Conservation (phyloP, 2,888 invertebrate species). For the Taphrorychus bicolor region DNA sequence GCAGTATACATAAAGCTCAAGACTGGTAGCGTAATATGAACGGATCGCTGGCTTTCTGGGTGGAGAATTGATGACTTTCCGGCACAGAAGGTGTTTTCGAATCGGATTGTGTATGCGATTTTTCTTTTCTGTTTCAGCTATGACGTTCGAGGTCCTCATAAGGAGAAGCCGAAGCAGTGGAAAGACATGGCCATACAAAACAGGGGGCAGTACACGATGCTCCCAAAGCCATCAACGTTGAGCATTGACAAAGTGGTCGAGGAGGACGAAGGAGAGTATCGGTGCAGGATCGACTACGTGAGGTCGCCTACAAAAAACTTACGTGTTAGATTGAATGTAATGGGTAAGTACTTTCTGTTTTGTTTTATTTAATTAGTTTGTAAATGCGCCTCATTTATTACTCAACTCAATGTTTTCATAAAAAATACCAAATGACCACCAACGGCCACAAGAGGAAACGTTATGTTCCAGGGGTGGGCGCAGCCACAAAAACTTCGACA, state of each 20-base stretch:
- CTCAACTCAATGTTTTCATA: too few relatives aligned
- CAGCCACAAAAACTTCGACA: too few relatives aligned
- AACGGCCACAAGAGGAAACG: too few relatives aligned
- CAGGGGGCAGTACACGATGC: constrained; percentile 73
- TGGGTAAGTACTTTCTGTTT: constrained; percentile 66
- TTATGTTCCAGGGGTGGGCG: too few relatives aligned
- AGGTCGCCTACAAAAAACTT: constrained; percentile 80
- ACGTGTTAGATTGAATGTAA: constrained; percentile 74
- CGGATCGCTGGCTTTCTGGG: not conserved
- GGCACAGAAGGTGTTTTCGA: not conserved
- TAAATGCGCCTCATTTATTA: too few relatives aligned
- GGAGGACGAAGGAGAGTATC: constrained; percentile 77
- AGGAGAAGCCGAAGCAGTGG: constrained; percentile 73
- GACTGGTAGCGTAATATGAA: constrained; percentile 17
- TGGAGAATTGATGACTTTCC: not conserved
- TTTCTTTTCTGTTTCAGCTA: constrained; percentile 65
- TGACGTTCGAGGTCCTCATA: constrained; percentile 69
- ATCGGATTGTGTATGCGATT: too few relatives aligned
- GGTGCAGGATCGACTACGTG: constrained; percentile 82
- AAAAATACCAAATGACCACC: too few relatives aligned
- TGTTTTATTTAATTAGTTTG: too few relatives aligned
- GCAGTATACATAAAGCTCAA: constrained; percentile 24
- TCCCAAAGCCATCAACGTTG: constrained; percentile 72
- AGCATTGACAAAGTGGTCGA: constrained; percentile 70
- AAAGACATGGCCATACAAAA: constrained; percentile 71